phyloP scores from a whole-genome alignment of 2,113 vertebrate species.

The Notechis scutatus region DNA sequence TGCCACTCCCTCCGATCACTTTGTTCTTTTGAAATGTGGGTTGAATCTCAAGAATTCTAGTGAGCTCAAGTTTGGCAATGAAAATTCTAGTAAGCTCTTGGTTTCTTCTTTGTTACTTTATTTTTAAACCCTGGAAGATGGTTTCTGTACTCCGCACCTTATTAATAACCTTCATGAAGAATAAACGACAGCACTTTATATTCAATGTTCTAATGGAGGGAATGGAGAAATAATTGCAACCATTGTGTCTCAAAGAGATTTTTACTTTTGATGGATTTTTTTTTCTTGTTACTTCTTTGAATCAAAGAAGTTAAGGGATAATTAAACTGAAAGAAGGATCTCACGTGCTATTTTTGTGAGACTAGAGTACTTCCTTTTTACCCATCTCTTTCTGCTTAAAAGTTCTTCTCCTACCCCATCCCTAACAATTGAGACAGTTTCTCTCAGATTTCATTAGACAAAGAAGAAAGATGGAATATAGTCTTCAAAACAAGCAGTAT shows the following conservation, averaged over 20 bases:
- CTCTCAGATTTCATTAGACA: conserved; percentile 74
- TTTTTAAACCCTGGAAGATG: background rate
- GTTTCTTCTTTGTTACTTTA: background rate
- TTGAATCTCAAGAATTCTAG: background rate
- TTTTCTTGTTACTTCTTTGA: conserved; percentile 48
- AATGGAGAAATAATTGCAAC: background rate
- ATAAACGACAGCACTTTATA: background rate
- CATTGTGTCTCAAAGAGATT: background rate
- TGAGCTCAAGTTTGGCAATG: background rate
- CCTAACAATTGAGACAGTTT: conserved; percentile 69
- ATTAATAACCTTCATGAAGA: background rate
- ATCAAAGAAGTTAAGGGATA: conserved; percentile 52
- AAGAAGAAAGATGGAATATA: conserved; percentile 55
- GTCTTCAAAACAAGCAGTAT: conserved; percentile 38
- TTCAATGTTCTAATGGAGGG: background rate
- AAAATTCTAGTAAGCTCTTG: background rate
- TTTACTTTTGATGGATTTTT: background rate
- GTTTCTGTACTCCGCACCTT: background rate
- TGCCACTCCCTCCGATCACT: background rate
- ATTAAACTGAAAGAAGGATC: conserved; percentile 40
- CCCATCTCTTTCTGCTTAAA: conserved; percentile 46
- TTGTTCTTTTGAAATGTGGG: background rate
- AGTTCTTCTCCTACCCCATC: conserved; percentile 57
- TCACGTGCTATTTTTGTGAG: conserved; percentile 66
- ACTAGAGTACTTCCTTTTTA: conserved; percentile 53